Evolutionary conservation across 2,797 vertebrate genomes (phyloP), one percentile per base, ranked within the genome.

Genomic region (Chaenodraco wilsoni): DNA sequence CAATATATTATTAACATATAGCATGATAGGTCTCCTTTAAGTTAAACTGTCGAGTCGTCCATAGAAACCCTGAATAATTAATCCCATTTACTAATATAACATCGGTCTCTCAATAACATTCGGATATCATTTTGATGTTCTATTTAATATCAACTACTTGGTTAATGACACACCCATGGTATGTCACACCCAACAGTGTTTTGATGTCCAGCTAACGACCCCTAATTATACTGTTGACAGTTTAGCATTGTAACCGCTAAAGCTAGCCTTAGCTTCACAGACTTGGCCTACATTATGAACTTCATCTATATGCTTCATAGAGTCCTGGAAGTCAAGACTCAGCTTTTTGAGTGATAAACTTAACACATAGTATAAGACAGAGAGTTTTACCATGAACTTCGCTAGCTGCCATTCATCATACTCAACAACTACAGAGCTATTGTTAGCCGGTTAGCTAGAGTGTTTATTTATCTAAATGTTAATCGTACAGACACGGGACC

Each of bases 221-320:
- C 5, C 19, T 65, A 70, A 60, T 71, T 21, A 54, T 7, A 10
- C 49, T 3, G 55, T 8, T 59, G 46, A 59, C 50, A 56, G 56
- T 17, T 49, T 3, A 15, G 12, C n/a, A 2, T 13, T n/a, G 37
- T 57, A 46, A 37, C 57, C 9, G 56, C 55, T 58, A 46, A 16
- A 43, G 52, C 56, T 69, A 57, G 45, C 9, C 5, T 65, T 57
- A 66, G 16, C 44, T 23, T 54, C 3, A 45, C 40, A 58, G 37
- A 49, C 9, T 12, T n/a, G 1, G 23, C 27, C 3, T 31, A n/a
- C 27, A n/a, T 19, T 5, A 17, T 12, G 4, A 45, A 9, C 27
- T 13, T n/a, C n/a, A n/a, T n/a, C n/a, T n/a, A n/a, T n/a, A n/a
- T n/a, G 11, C 55, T 56, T 51, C 33, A 31, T n/a, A 60, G 6